Base-by-base conservation (phyloP, 2,113 vertebrate genomes). In the Engraulis encrasicolus region DNA sequence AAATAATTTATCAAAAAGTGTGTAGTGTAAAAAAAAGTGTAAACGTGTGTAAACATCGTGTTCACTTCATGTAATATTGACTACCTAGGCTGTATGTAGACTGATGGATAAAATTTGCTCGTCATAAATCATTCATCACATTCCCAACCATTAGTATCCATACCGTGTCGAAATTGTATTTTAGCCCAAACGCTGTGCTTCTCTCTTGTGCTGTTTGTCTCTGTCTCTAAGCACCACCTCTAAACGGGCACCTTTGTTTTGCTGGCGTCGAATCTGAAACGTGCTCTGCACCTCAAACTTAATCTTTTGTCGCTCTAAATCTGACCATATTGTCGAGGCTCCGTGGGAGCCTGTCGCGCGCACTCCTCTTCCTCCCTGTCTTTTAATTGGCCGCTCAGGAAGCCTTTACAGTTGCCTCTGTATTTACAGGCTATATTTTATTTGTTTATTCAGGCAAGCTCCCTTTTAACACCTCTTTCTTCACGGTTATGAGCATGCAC, bases 201-300 rank as follows among this genome's bases (percentile, higher is more conserved):
- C 31, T 34, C 66, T 45, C 9, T 3, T 45, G 40, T 45, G 3
- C 23, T 85, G 87, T 91, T 94, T 95, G 93, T 94, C 92, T 92
- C 90, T 90, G 78, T 89, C 90, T 92, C 86, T 91, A 90, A 91
- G 27, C 12, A 36, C 66, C 66, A 74, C 31, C 66, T 74, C 11
- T 93, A 94, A 93, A 94, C 89, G 89, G 92, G 92, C 90, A 88
- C 83, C 91, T 89, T 96, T 90, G 93, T 94, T 94, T 94, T 89
- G 90, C 54, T 78, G 83, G 85, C 84, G 85, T 27, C 82, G 86
- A 81, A 87, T 93, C 92, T 89, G 93, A 91, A 95, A 97, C 96
- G 96, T 97, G 96, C 95, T 94, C 94, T 94, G 97, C 95, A 97
- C 93, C 92, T 91, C 93, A 97, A 94, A 95, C 93, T 93, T 94